Base-by-base conservation (phyloP, 1,140 invertebrate species). In the Dryas iulia region DNA sequence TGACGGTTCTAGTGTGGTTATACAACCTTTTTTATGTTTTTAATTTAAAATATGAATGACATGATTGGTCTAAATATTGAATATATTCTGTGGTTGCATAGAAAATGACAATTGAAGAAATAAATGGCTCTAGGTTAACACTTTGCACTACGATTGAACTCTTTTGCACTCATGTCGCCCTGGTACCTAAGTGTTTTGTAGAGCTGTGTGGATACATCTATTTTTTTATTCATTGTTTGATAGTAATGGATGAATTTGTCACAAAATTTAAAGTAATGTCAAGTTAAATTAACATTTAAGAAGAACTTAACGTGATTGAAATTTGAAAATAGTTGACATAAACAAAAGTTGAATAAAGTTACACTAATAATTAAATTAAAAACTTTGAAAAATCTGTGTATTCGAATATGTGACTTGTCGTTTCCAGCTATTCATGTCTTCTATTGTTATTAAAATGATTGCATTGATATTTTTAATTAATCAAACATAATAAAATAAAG, bases 101-200 rank as follows among this genome's bases (percentile, higher is more conserved):
- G n/a, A n/a, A n/a, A n/a, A n/a, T n/a, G n/a, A n/a, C n/a, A n/a
- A n/a, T n/a, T n/a, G n/a, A n/a, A n/a, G n/a, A n/a, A n/a, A n/a
- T n/a, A n/a, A n/a, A n/a, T n/a, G n/a, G n/a, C 81, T 10, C 72
- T 89, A 7, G 82, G 86, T 84, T 58, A 90, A 90, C 66, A 77
- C 82, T 7, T 71, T 90, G 28, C 87, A 90, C 52, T 91, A 91
- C 70, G 86, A 91, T 61, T 90, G 80, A 87, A 28, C 58, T 58
- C 0, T 3, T 35, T 12, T 14, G 5, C 11, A 1, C 11, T 14
- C 33, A 14, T 35, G n/a, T 35, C n/a, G 33, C 33, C n/a, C 33
- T 35, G 33, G 3, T 35, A 35, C n/a, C 4, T 3, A 3, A 35
- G 6, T 18, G 6, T 4, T 18, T 18, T 18, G 14, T 18, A 18